phyloP scores from a whole-genome alignment of 2,113 vertebrate genomes.

The Fulica atra region DNA sequence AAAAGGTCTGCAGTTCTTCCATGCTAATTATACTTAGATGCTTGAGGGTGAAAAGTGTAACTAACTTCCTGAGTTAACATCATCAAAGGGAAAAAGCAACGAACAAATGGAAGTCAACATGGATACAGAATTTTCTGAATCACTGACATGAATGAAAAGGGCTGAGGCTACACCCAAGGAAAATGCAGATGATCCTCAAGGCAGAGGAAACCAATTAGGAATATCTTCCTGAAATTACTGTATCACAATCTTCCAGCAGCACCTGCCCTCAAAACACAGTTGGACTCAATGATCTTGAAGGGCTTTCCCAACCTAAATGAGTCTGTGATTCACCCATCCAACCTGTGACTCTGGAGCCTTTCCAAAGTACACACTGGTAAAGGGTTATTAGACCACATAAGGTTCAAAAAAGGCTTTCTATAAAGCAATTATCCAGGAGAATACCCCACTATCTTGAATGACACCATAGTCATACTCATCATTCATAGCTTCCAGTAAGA shows the following conservation, averaged over 20 bases:
- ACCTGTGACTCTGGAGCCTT: not conserved
- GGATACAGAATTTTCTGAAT: not conserved
- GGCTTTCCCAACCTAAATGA: not conserved
- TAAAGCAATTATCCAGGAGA: not conserved
- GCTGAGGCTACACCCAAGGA: not conserved
- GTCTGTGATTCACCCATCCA: not conserved
- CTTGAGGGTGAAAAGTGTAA: not conserved
- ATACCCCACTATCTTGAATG: not conserved
- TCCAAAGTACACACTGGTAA: not conserved
- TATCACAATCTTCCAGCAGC: not conserved
- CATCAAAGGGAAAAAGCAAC: not conserved
- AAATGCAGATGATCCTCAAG: not conserved
- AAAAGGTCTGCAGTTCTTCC: not conserved
- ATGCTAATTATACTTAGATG: not conserved
- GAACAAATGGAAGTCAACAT: not conserved
- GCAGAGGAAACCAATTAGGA: not conserved
- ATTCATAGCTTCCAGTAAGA: not conserved
- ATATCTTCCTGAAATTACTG: not conserved
- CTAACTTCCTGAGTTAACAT: not conserved
- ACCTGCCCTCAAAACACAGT: not conserved
- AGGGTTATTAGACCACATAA: not conserved
- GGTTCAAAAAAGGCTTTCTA: not conserved
- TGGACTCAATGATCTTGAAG: not conserved
- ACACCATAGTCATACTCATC: not conserved
- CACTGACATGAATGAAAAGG: not conserved